phyloP scores from a whole-genome alignment of 2,888 invertebrate genomes.

The Schizotus pectinicornis region DNA sequence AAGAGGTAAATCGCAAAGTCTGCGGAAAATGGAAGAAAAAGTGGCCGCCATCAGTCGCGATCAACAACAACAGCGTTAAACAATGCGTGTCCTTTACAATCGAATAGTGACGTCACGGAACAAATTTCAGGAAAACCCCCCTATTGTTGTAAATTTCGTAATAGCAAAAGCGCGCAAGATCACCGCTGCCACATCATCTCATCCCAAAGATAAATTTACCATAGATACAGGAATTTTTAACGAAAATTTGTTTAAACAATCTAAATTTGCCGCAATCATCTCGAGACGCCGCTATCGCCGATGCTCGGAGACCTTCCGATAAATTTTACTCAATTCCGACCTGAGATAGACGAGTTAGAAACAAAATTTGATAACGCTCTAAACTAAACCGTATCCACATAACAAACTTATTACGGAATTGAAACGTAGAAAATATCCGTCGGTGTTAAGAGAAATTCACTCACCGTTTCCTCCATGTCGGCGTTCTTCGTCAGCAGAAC shows the following conservation, averaged over 20 bases:
- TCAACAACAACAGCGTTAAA: too few species aligned
- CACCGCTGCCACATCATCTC: constrained; percentile 2
- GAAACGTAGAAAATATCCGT: neutral
- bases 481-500: constrained; percentile 47
- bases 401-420: neutral
- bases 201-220: neutral
- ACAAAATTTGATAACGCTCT: constrained; percentile 4
- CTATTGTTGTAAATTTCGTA: constrained; percentile 3
- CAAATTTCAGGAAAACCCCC: constrained; percentile 3
- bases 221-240: too few species aligned
- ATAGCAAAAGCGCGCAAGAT: neutral
- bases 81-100: neutral
- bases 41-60: too few species aligned
- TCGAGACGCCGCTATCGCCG: too few species aligned
- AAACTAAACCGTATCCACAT: neutral
- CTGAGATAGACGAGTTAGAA: too few species aligned
- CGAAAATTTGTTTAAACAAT: neutral
- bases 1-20: too few species aligned
- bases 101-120: constrained; percentile 10
- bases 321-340: neutral
- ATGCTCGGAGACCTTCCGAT: neutral
- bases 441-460: constrained; percentile 29
- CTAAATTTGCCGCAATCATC: neutral
- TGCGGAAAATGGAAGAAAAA: too few species aligned
- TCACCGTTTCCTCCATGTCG: constrained; percentile 50